phyloP scores from a whole-genome alignment of 2,888 invertebrate genomes.

The Lithophane ornitopus region DNA sequence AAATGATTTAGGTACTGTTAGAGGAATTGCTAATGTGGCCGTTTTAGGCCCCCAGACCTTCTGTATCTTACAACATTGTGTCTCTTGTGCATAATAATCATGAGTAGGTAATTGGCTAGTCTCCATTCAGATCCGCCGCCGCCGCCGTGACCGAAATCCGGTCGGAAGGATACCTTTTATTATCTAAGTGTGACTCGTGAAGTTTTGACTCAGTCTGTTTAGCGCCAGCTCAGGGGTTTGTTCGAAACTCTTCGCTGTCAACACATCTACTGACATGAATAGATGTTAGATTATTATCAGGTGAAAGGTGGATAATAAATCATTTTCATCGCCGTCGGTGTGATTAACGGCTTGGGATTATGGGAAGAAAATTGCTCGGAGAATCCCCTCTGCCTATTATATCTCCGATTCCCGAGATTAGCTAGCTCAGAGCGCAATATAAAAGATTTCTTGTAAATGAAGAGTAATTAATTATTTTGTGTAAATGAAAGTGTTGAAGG shows the following conservation, averaged over 20 bases:
- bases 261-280: not conserved
- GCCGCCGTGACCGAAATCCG: not conserved
- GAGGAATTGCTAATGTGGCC: too few species aligned
- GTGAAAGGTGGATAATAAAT: not conserved
- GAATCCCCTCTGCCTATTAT: not conserved
- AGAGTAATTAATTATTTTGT: not conserved
- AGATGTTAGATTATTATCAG: not conserved
- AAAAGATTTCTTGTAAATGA: not conserved
- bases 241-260: not conserved
- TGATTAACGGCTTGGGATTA: slow-evolving; percentile 13
- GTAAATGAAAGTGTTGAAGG: not conserved
- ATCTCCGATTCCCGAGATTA: slow-evolving; percentile 1
- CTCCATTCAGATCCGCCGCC: too few species aligned
- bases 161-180: not conserved
- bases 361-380: slow-evolving; percentile 4
- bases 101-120: not conserved
- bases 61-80: not conserved
- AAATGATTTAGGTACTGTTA: too few species aligned
- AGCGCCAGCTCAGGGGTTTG: not conserved
- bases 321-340: not conserved
- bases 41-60: too few species aligned
- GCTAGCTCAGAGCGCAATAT: not conserved
- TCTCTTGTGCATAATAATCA: too few species aligned
- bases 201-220: too few species aligned
- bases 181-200: too few species aligned